Conservation (phyloP, 2,888 invertebrate genomes). For the Acanthopleura granulata region DNA sequence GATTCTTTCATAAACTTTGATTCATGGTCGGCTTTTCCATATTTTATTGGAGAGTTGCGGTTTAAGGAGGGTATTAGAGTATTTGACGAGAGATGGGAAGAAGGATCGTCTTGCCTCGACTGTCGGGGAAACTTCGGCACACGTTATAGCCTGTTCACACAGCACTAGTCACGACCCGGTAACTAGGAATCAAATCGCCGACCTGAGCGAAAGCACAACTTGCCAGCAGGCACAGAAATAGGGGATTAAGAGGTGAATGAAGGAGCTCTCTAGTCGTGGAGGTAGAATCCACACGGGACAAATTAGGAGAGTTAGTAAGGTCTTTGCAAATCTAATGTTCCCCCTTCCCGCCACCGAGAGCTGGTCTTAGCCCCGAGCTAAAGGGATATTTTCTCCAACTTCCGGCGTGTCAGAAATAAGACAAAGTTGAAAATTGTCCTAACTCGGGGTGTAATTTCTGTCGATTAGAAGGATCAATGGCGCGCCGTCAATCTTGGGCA, state of each 20-base stretch:
- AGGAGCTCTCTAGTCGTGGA: not conserved
- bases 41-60: too few relatives aligned
- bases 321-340: constrained; percentile 19
- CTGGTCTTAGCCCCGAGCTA: not conserved
- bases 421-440: constrained; percentile 20
- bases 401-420: constrained; percentile 18
- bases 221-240: not conserved
- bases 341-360: constrained; percentile 9
- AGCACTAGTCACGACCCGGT: constrained; percentile 1
- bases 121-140: too few relatives aligned
- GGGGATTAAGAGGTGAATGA: constrained; percentile 10
- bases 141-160: not conserved
- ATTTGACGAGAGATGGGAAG: too few relatives aligned
- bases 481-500: not conserved
- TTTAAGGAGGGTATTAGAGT: too few relatives aligned
- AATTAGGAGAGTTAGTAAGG: constrained; percentile 16
- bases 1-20: too few relatives aligned
- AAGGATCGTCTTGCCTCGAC: too few relatives aligned
- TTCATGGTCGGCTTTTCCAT: too few relatives aligned
- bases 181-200: not conserved
- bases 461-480: constrained; percentile 15
- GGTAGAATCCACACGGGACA: constrained; percentile 13
- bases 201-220: constrained; percentile 11
- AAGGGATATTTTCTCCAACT: constrained; percentile 9
- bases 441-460: constrained; percentile 14